phyloP scores from a whole-genome alignment of 2,888 invertebrate genomes.

The Trachelus stipa region DNA sequence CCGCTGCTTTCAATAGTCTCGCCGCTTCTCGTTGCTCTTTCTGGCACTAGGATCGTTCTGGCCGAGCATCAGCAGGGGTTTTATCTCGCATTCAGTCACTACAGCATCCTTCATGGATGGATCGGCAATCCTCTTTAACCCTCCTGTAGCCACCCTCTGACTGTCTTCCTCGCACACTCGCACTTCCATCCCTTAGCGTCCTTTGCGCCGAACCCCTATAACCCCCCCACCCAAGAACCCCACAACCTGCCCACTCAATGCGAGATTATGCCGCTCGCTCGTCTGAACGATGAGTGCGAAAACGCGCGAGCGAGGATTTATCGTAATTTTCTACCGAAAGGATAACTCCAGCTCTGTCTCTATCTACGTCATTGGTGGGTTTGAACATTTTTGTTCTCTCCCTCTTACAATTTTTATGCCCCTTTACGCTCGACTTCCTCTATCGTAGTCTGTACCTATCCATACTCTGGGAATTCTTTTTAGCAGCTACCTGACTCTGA shows the following conservation, averaged over 20 bases:
- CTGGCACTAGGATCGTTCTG: conserved; percentile 43
- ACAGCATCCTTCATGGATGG: conserved; percentile 60
- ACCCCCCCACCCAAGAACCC: conserved; percentile 1
- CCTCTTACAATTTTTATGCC: not conserved
- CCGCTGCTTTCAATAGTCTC: conserved; percentile 58
- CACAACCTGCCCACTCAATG: conserved; percentile 5
- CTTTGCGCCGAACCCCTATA: conserved; percentile 19
- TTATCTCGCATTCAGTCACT: conserved; percentile 59
- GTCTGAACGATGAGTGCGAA: conserved; percentile 8
- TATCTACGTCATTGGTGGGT: not conserved
- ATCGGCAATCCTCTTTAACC: conserved; percentile 63
- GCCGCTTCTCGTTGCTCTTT: conserved; percentile 14
- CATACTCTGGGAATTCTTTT: not conserved
- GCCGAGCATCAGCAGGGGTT: conserved; percentile 53
- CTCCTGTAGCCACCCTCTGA: conserved; percentile 25
- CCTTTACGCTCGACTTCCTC: not conserved
- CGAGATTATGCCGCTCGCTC: conserved; percentile 8
- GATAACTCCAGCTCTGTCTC: not conserved
- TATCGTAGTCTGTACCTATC: not conserved
- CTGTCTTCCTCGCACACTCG: conserved; percentile 30
- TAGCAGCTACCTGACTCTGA: not conserved
- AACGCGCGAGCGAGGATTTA: conserved; percentile 5
- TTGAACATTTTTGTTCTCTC: not conserved
- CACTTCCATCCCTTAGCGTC: conserved; percentile 28
- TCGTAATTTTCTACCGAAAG: conserved; percentile 3